phyloP scores from a whole-genome alignment of 2,113 vertebrate species.

The Strix aluco region DNA sequence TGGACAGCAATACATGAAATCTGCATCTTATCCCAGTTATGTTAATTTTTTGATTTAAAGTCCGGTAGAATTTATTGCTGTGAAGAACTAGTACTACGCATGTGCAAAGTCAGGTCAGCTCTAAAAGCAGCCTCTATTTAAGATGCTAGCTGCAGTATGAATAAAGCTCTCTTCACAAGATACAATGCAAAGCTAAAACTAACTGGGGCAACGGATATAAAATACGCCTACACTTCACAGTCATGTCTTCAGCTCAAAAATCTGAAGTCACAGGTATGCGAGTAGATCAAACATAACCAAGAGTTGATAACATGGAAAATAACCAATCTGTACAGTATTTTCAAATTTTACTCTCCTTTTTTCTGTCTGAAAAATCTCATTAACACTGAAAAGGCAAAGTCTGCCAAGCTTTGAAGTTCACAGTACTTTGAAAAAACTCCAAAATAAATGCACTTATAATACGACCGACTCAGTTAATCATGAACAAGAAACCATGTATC shows the following conservation, averaged over 20 bases:
- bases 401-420: not conserved
- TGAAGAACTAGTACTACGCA: not conserved
- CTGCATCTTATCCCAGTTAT: not conserved
- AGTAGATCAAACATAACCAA: slow-evolving; percentile 46
- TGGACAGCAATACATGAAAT: not conserved
- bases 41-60: not conserved
- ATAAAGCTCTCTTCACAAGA: slow-evolving; percentile 25
- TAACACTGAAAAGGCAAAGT: not conserved
- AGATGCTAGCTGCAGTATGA: not conserved
- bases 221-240: slow-evolving; percentile 31
- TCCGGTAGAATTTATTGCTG: not conserved
- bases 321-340: not conserved
- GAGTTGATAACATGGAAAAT: not conserved
- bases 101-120: not conserved
- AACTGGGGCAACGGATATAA: slow-evolving; percentile 41
- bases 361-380: slow-evolving; percentile 22
- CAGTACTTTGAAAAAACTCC: not conserved
- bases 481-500: not conserved
- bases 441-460: slow-evolving; percentile 6
- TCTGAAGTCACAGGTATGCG: slow-evolving; percentile 42
- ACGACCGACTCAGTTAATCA: not conserved
- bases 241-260: slow-evolving; percentile 12
- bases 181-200: slow-evolving; percentile 35
- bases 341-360: not conserved
- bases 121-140: not conserved